These are phyloP conservation scores for Periophthalmodon schlosseri DNA, from an alignment of 2,113 vertebrate species.

Conservation along the genomic window DNA sequence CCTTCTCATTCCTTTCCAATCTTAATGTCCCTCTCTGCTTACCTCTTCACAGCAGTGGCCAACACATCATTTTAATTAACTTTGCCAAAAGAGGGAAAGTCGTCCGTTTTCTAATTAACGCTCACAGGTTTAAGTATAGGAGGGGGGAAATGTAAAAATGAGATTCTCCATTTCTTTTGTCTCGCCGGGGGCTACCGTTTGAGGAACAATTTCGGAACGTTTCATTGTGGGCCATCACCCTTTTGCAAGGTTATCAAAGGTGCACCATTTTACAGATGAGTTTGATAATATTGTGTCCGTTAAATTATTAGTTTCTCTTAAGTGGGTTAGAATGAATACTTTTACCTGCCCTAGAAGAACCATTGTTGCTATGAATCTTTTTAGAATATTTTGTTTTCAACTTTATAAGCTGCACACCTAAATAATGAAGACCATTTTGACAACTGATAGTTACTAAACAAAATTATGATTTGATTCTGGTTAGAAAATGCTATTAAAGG, in stretches of 20 bases:
- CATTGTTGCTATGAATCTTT: constrained; percentile 13
- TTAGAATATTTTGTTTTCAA: constrained; percentile 14
- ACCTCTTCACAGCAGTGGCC: constrained; percentile 35
- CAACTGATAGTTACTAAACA: no score
- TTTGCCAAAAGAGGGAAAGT: constrained; percentile 56
- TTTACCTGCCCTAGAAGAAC: constrained; percentile 4
- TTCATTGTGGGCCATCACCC: constrained; percentile 41
- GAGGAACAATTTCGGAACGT: constrained; percentile 49
- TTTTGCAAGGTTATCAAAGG: constrained; percentile 39
- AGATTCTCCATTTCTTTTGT: constrained; percentile 56
- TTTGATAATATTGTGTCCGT: constrained; percentile 48
- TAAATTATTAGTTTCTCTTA: constrained; percentile 15
- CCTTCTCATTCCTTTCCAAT: constrained; percentile 10
- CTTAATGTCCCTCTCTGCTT: constrained; percentile 33
- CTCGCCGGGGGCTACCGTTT: constrained; percentile 56
- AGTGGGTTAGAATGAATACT: constrained; percentile 8
- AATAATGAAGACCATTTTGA: no score
- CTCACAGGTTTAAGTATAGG: constrained; percentile 55
- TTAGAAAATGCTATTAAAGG: no score
- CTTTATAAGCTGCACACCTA: no score
- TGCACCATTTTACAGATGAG: constrained; percentile 40
- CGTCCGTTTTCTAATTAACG: constrained; percentile 75
- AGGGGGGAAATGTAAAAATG: constrained; percentile 41
- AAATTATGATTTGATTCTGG: no score
- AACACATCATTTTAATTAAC: constrained; percentile 73